Evolutionary conservation across 2,888 invertebrate genomes (phyloP).

Genomic region (Seira ritae): DNA sequence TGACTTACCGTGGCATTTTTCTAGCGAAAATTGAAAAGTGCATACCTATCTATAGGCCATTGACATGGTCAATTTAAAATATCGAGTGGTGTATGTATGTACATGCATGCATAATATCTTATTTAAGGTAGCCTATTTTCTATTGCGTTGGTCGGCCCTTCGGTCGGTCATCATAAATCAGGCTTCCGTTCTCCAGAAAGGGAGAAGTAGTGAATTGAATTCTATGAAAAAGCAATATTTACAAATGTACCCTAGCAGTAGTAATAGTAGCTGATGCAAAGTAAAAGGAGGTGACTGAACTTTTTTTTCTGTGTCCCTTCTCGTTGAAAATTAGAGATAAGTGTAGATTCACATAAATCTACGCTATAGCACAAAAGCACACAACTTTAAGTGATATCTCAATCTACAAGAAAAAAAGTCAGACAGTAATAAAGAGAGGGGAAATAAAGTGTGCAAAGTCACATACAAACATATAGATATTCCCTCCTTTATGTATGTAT

Average conservation of each 20-base stretch:
- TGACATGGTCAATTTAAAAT: constrained; percentile 12
- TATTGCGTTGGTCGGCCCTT: background rate
- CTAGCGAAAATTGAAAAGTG: background rate
- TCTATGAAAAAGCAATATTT: background rate
- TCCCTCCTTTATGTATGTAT: background rate
- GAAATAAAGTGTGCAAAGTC: background rate
- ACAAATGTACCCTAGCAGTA: too few relatives aligned
- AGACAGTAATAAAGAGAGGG: too few relatives aligned
- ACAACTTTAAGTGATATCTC: too few relatives aligned
- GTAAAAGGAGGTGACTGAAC: constrained; percentile 2
- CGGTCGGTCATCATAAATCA: constrained; percentile 59
- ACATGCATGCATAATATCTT: background rate
- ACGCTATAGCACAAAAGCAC: background rate
- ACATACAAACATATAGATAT: background rate
- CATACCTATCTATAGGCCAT: background rate
- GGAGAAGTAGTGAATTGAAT: constrained; percentile 19
- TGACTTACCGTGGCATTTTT: background rate
- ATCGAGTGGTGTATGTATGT: background rate
- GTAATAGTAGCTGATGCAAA: too few relatives aligned
- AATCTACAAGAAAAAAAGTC: too few relatives aligned
- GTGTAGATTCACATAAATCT: constrained; percentile 11
- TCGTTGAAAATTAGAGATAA: background rate
- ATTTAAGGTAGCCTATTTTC: background rate
- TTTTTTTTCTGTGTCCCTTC: background rate
- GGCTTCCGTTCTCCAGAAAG: constrained; percentile 46